These are phyloP conservation scores for Phoxinus phoxinus DNA, from an alignment of 2,113 vertebrate species.

Conservation along the genomic window DNA sequence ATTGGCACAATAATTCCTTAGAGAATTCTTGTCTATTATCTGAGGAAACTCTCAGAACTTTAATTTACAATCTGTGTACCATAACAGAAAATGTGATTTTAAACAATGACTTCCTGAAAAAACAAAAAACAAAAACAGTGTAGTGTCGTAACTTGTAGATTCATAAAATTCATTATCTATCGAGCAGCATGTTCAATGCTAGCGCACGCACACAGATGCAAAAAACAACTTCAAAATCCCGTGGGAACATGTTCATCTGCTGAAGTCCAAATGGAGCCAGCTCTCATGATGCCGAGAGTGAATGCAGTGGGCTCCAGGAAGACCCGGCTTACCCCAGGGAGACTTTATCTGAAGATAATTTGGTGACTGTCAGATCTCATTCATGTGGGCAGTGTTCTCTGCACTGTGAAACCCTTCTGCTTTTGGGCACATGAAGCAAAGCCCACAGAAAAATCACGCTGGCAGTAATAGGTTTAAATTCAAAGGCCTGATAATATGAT, in stretches of 20 bases:
- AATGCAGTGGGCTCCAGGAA: neutral
- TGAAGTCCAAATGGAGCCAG: constrained; percentile 1
- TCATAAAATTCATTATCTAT: neutral
- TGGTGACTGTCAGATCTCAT: constrained; percentile 39
- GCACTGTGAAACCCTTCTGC: neutral
- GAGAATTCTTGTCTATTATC: neutral
- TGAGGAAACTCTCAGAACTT: neutral
- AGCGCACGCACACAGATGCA: neutral
- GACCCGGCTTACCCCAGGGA: constrained; percentile 32
- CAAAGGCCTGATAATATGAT: constrained; percentile 13
- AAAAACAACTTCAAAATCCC: neutral
- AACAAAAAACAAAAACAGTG: too few species aligned
- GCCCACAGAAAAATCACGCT: neutral
- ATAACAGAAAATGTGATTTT: neutral
- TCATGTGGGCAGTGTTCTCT: constrained; percentile 23
- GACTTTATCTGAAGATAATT: constrained; percentile 24
- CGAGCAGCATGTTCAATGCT: neutral
- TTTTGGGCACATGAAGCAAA: constrained; percentile 6
- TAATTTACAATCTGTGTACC: neutral
- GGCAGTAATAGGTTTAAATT: constrained; percentile 23
- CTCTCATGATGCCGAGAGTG: neutral
- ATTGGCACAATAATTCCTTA: constrained; percentile 7
- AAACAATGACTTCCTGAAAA: neutral
- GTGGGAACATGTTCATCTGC: neutral
- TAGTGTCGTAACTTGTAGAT: neutral